Evolutionary conservation across 37 sponge, comb jelly and placozoan species (phyloP).

Genomic region (Chondrosia reniformis): DNA sequence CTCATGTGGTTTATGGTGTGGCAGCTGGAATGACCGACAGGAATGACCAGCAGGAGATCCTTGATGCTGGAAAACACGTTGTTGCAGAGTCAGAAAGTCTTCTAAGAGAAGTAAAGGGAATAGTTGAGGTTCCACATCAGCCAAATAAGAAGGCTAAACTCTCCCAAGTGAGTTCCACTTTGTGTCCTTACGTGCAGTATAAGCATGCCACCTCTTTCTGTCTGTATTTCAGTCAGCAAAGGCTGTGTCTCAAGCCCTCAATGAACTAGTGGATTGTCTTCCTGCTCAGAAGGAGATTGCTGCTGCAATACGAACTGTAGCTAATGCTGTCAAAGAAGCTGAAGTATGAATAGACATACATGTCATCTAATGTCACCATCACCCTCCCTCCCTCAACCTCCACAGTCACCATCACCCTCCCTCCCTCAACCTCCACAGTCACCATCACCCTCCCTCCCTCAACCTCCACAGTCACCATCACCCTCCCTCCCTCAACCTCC

Average conservation of each 20-base stretch:
- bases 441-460: no score
- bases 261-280: constrained; percentile 89
- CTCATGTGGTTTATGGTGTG: constrained; percentile 80
- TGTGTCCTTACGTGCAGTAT: background rate
- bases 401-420: no score
- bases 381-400: no score
- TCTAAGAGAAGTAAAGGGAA: constrained; percentile 69
- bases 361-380: background rate
- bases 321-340: constrained; percentile 65
- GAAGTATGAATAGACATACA: constrained; percentile 32
- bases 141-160: constrained; percentile 81
- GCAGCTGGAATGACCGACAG: constrained; percentile 76
- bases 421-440: no score
- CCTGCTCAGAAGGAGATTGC: constrained; percentile 96
- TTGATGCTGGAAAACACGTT: constrained; percentile 71
- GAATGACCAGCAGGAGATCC: constrained; percentile 72
- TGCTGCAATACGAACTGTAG: constrained; percentile 87
- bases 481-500: no score
- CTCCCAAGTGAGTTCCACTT: constrained; percentile 28
- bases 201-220: background rate
- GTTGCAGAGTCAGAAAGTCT: constrained; percentile 74
- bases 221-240: constrained; percentile 73
- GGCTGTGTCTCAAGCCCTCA: constrained; percentile 92
- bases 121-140: constrained; percentile 66
- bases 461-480: no score